These are phyloP conservation scores for Lasioglossum calceatum DNA, from an alignment of 2,888 invertebrate species.

Conservation along the genomic window DNA sequence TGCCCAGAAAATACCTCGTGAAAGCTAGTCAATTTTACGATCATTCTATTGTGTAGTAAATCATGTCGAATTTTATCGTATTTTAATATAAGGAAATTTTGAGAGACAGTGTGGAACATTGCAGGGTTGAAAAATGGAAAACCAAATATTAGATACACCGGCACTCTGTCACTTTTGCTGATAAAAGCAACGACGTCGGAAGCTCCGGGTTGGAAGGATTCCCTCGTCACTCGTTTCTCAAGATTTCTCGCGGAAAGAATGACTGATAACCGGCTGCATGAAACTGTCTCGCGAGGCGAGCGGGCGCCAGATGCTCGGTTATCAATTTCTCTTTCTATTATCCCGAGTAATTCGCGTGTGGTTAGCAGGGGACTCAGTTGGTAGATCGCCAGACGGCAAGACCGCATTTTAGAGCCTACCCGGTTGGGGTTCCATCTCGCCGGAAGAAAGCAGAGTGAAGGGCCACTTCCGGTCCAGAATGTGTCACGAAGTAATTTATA, in stretches of 20 bases:
- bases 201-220: not conserved
- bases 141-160: not conserved
- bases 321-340: slow-evolving; percentile 30
- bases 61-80: not conserved
- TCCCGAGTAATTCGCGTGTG: slow-evolving; percentile 12
- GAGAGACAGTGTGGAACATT: no score
- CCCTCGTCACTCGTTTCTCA: not conserved
- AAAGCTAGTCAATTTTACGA: not conserved
- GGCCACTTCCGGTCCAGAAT: not conserved
- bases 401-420: slow-evolving; percentile 5
- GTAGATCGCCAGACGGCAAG: slow-evolving; percentile 10
- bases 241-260: not conserved
- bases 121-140: not conserved
- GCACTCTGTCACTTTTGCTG: not conserved
- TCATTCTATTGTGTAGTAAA: not conserved
- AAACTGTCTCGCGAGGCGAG: not conserved
- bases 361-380: not conserved
- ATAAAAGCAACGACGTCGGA: not conserved
- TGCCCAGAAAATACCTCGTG: not conserved
- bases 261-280: not conserved
- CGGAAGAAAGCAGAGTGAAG: slow-evolving; percentile 10
- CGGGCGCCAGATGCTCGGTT: not conserved
- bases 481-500: no score
- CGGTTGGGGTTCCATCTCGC: not conserved
- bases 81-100: not conserved